These are phyloP conservation scores for Theristus sp. DNA, from an alignment of 2,888 invertebrate genomes.

Conservation along the genomic window DNA sequence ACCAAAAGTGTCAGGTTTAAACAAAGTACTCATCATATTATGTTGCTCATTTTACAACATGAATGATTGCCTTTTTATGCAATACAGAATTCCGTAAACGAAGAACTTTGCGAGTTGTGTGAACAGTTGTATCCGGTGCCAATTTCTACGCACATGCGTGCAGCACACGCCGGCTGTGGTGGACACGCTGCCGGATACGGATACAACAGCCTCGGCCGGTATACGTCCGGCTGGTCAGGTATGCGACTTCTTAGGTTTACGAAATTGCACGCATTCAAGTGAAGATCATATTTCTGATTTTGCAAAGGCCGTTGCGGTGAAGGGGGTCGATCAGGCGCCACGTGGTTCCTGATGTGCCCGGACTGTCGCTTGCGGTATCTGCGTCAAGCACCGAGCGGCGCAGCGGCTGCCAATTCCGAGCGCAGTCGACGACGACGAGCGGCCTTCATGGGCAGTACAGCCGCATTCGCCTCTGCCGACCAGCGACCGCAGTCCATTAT, in stretches of 20 bases:
- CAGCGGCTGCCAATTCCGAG: conserved; percentile 8
- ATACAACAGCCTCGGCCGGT: conserved; percentile 73
- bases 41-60: too few species aligned
- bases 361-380: conserved; percentile 61
- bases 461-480: conserved; percentile 2
- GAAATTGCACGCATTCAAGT: neutral
- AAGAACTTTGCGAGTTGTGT: conserved; percentile 62
- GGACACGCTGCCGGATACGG: conserved; percentile 64
- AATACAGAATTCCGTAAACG: conserved; percentile 9
- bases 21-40: too few species aligned
- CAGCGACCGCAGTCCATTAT: conserved; percentile 49
- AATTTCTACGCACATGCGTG: conserved; percentile 74
- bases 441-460: conserved; percentile 14
- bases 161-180: conserved; percentile 74
- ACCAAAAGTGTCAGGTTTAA: too few species aligned
- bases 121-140: conserved; percentile 46
- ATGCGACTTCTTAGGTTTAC: neutral
- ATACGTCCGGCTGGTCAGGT: conserved; percentile 69
- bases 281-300: too few species aligned
- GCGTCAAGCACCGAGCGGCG: conserved; percentile 18
- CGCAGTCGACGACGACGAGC: conserved; percentile 17
- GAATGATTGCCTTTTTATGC: neutral
- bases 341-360: conserved; percentile 84
- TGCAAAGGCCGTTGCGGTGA: conserved; percentile 57
- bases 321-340: conserved; percentile 51